A percentile compares a stretch with the other conserved stretches of the same genome.
phyloP scores from a whole-genome alignment of 35 echinoderm and acorn worm species.

The Eucidaris tribuloides region DNA sequence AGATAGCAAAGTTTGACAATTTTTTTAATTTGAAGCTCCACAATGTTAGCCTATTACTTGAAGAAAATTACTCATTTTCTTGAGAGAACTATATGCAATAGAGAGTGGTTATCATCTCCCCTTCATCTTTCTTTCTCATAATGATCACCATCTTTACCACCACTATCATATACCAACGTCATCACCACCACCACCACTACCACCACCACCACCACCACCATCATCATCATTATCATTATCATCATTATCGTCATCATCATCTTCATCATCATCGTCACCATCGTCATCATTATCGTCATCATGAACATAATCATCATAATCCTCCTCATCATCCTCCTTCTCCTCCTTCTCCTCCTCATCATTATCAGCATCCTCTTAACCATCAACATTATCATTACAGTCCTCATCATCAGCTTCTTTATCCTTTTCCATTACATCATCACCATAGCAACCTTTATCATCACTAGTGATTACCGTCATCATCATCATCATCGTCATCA shows the following conservation, averaged over 20 bases:
- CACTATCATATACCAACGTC: neutral
- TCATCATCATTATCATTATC: neutral
- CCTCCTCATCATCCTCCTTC: slow-evolving; percentile 25
- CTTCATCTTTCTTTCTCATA: neutral
- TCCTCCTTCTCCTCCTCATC: slow-evolving; percentile 23
- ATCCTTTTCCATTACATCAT: neutral
- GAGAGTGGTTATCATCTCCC: neutral
- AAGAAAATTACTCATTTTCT: no score
- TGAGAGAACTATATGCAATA: no score
- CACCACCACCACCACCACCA: neutral
- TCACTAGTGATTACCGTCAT: neutral
- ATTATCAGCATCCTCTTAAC: neutral
- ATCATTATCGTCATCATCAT: slow-evolving; percentile 27
- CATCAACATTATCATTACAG: neutral
- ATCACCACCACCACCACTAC: neutral
- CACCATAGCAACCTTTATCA: neutral
- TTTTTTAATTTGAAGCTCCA: no score
- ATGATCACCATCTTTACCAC: neutral
- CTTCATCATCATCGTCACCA: slow-evolving; percentile 30
- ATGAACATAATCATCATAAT: slow-evolving; percentile 29
- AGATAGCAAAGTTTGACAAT: no score
- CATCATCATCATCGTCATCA: neutral
- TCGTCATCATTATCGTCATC: slow-evolving; percentile 39
- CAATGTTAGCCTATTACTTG: no score
- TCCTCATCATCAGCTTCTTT: neutral